Conservation (phyloP, 2,888 invertebrate species). For the Plemyria rubiginata region DNA sequence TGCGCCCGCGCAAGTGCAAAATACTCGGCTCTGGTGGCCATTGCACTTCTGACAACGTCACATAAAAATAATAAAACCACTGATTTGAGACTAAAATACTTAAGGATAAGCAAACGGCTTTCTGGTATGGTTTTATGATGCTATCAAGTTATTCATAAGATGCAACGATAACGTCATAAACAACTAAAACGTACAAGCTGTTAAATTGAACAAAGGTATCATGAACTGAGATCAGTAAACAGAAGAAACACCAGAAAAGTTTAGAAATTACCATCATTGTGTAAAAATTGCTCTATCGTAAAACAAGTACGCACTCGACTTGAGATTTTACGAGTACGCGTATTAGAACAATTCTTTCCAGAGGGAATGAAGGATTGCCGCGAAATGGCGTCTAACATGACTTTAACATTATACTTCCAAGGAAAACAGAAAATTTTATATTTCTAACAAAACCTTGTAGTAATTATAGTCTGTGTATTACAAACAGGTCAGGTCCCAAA, state of each 20-base stretch:
- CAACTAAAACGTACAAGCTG: conserved; percentile 3
- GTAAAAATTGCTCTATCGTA: conserved; percentile 46
- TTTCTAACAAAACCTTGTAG: neutral
- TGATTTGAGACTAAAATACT: conserved; percentile 26
- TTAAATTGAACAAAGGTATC: conserved; percentile 14
- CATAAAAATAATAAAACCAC: conserved; percentile 42
- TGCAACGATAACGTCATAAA: neutral
- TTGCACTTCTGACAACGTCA: conserved; percentile 54
- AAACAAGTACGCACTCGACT: conserved; percentile 53
- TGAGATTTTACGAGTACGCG: conserved; percentile 51
- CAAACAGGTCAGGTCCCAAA: neutral
- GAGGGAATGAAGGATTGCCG: conserved; percentile 32
- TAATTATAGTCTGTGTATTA: neutral
- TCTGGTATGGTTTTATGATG: conserved; percentile 15
- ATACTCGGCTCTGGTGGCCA: conserved; percentile 43
- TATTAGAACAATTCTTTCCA: conserved; percentile 50
- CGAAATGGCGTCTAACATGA: conserved; percentile 38
- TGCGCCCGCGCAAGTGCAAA: conserved; percentile 50
- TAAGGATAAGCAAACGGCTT: neutral
- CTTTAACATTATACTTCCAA: neutral
- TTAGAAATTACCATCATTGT: conserved; percentile 49
- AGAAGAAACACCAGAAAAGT: conserved; percentile 40
- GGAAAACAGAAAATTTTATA: neutral
- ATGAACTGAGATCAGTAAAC: conserved; percentile 19
- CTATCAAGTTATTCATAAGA: conserved; percentile 2